Conservation (phyloP, 1,140 invertebrate species). For the Globodera rostochiensis region DNA sequence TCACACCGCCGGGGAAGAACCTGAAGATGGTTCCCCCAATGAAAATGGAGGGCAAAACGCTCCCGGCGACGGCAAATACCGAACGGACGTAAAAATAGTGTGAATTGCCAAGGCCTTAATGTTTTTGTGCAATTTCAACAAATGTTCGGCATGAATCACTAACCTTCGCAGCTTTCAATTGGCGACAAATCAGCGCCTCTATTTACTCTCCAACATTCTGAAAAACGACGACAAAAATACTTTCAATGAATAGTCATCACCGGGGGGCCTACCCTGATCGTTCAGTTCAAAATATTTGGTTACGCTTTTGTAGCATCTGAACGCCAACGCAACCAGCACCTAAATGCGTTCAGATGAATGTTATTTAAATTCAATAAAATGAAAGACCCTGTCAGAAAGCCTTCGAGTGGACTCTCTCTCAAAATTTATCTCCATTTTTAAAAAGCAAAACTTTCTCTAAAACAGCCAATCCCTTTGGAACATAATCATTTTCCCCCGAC, state of each 20-base stretch:
- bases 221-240: slow-evolving; percentile 1
- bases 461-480: too few relatives aligned
- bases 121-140: background rate
- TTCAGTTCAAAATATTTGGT: slow-evolving; percentile 64
- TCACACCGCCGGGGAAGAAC: slow-evolving; percentile 22
- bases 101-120: slow-evolving; percentile 54
- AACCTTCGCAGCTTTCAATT: slow-evolving; percentile 77
- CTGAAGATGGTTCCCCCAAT: slow-evolving; percentile 55
- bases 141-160: slow-evolving; percentile 28
- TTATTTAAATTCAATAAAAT: too few relatives aligned
- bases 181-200: slow-evolving; percentile 72
- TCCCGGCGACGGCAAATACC: slow-evolving; percentile 59
- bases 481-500: too few relatives aligned
- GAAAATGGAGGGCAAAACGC: slow-evolving; percentile 55
- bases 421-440: too few relatives aligned
- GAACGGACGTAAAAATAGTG: slow-evolving; percentile 63
- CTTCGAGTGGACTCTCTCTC: too few relatives aligned
- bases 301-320: slow-evolving; percentile 69
- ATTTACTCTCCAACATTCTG: slow-evolving; percentile 72
- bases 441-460: too few relatives aligned
- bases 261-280: slow-evolving; percentile 41
- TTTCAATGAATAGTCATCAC: background rate
- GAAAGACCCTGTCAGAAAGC: too few relatives aligned
- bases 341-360: slow-evolving; percentile 56
- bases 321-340: slow-evolving; percentile 71